Percentiles rank a stretch among this genome's conserved stretches.
Conservation (phyloP, 1,140 invertebrate species). For the Akabosia matsudoensis region DNA sequence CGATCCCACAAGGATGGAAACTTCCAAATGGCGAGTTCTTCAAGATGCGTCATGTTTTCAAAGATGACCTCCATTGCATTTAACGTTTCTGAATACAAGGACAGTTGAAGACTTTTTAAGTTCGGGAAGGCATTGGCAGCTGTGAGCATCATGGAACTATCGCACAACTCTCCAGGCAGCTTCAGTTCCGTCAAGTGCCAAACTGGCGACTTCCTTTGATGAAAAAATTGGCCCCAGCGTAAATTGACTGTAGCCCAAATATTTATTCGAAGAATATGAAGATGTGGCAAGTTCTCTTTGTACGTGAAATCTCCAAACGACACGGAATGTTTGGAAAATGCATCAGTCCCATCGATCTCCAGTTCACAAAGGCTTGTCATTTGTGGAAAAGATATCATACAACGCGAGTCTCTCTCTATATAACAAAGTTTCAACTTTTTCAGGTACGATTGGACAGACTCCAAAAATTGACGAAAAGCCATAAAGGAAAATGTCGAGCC, state of each 20-base stretch:
- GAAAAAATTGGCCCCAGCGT: conserved; percentile 27
- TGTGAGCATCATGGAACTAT: background rate
- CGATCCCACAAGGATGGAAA: conserved; percentile 24
- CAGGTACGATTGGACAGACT: background rate
- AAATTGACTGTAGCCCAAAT: conserved; percentile 16
- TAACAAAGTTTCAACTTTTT: conserved; percentile 5
- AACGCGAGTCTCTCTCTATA: background rate
- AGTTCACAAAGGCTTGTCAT: background rate
- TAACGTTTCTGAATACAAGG: background rate
- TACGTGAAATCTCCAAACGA: conserved; percentile 23
- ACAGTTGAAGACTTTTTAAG: conserved; percentile 21
- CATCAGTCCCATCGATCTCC: conserved; percentile 26
- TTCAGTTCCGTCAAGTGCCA: background rate
- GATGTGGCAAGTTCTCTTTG: conserved; percentile 12
- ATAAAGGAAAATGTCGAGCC: background rate
- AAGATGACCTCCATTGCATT: conserved; percentile 24
- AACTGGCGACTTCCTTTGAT: background rate
- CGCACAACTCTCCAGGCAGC: conserved; percentile 28
- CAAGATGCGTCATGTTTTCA: background rate
- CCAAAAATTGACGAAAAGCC: background rate
- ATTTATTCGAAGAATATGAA: conserved; percentile 21
- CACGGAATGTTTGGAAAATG: conserved; percentile 2
- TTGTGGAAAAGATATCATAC: background rate
- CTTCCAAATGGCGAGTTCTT: conserved; percentile 27
- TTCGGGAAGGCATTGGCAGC: background rate